These are phyloP conservation scores for Sus cebifrons DNA, from an alignment of 2,797 vertebrate species.

Conservation along the genomic window DNA sequence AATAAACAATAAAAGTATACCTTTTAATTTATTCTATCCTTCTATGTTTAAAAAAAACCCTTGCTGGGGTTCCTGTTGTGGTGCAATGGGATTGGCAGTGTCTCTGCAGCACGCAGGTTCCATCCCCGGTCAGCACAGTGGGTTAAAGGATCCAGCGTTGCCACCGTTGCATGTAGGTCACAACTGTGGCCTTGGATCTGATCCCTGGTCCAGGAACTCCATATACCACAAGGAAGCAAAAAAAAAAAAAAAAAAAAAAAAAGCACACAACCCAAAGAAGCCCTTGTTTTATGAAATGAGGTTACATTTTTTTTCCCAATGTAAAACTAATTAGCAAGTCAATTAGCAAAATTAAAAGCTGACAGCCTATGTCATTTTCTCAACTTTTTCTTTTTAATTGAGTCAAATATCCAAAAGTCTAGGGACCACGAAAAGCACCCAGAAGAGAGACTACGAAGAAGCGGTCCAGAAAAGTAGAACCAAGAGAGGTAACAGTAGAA, in stretches of 20 bases:
- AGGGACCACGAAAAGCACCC: not conserved
- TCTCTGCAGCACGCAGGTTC: too few species aligned
- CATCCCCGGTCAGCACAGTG: too few species aligned
- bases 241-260: too few species aligned
- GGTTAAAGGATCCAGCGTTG: too few species aligned
- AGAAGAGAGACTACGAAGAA: not conserved
- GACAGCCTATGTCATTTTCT: not conserved
- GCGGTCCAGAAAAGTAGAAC: not conserved
- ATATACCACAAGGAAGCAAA: too few species aligned
- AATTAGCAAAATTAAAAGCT: conserved; percentile 53
- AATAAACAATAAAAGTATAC: not conserved
- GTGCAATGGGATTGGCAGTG: too few species aligned
- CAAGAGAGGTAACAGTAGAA: not conserved
- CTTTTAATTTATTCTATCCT: not conserved
- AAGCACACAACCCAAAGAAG: too few species aligned
- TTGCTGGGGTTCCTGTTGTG: not conserved
- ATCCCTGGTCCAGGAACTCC: too few species aligned
- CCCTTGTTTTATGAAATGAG: not conserved
- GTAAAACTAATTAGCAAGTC: not conserved
- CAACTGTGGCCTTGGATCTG: too few species aligned
- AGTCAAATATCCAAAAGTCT: not conserved
- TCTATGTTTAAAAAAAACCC: not conserved
- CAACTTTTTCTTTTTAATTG: conserved; percentile 22
- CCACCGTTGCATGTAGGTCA: too few species aligned
- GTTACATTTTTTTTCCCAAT: not conserved